Evolutionary conservation across 2,113 vertebrate species (phyloP).

Genomic region (Scomber colias): DNA sequence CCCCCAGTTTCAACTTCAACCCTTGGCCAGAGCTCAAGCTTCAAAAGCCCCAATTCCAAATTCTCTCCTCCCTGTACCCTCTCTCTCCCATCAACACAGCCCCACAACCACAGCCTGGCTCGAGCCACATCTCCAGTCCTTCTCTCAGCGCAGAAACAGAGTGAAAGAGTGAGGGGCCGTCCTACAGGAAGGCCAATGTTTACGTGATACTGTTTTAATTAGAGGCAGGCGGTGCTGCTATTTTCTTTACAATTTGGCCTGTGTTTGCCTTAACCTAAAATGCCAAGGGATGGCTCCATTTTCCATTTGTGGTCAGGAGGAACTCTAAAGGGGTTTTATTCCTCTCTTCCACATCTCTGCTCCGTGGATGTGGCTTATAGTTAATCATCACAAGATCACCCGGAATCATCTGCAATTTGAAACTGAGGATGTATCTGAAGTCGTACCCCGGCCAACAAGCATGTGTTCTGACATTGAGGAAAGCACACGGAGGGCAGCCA

Average conservation of each 20-base stretch:
- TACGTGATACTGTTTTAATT: conserved; percentile 85
- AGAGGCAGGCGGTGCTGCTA: conserved; percentile 78
- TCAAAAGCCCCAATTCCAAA: conserved; percentile 55
- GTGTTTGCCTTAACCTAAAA: conserved; percentile 76
- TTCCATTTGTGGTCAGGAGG: conserved; percentile 62
- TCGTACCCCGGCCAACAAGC: background rate
- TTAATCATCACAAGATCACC: conserved; percentile 53
- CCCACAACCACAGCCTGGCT: conserved; percentile 7
- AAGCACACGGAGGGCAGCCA: conserved; percentile 2
- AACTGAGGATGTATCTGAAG: conserved; percentile 36
- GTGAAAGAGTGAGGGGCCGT: conserved; percentile 59
- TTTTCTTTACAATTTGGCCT: conserved; percentile 83
- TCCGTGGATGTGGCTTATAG: conserved; percentile 36
- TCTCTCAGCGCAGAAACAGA: conserved; percentile 35
- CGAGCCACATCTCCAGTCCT: conserved; percentile 46
- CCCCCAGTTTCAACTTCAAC: conserved; percentile 57
- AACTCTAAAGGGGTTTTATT: conserved; percentile 42
- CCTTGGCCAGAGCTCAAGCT: conserved; percentile 43
- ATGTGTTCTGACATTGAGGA: background rate
- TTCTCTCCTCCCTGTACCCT: conserved; percentile 28
- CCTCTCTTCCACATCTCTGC: conserved; percentile 10
- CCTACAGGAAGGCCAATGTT: conserved; percentile 84
- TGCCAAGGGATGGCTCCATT: conserved; percentile 64
- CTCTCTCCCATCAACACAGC: conserved; percentile 39
- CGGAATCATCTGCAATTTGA: conserved; percentile 44